Base-by-base conservation (phyloP, 1,140 invertebrate genomes). In the silkworm (Bombyx mori) region DNA sequence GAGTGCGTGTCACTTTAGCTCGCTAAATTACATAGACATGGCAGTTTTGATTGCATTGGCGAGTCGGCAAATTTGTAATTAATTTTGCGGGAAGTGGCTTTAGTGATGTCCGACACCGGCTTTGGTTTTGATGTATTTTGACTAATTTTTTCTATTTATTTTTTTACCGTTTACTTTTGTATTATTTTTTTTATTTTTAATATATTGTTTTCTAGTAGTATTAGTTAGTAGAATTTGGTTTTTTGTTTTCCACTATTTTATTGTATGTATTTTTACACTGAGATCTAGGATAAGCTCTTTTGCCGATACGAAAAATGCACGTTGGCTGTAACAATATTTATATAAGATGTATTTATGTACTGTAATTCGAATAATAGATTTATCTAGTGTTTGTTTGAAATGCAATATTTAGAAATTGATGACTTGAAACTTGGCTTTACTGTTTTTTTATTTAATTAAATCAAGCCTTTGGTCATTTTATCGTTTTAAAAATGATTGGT, bases 101-200 rank as follows among this genome's bases (percentile, higher is more conserved):
- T 18, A 10, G 12, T 18, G 12, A 18, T 18, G 12, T 12, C 45
- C 8, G 12, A 47, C 42, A 53, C 12, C 43, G n/a, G 43, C 42
- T 43, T 44, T 22, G 77, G 71, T 82, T 83, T 83, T 68, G 70
- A 82, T 75, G 70, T 82, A 79, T 81, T 82, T 82, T 79, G 80
- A 69, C 75, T 65, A 50, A 35, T 35, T 65, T 82, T 75, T 81
- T 82, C 81, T 79, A 82, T 82, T 82, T 80, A 79, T 79, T 79
- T 79, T 51, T 80, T 82, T 82, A 77, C 74, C 79, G 76, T 72
- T 63, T 67, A 74, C 76, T 75, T 83, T 83, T 86, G 70, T 82
- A 83, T 80, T 69, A 72, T 70, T 66, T 79, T 82, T 82, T 75
- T 77, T 53, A 51, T 8, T 22, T 51, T 51, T 51, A 35, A 51